phyloP scores from a whole-genome alignment of 2,113 vertebrate species.

The Dicaeum eximium region DNA sequence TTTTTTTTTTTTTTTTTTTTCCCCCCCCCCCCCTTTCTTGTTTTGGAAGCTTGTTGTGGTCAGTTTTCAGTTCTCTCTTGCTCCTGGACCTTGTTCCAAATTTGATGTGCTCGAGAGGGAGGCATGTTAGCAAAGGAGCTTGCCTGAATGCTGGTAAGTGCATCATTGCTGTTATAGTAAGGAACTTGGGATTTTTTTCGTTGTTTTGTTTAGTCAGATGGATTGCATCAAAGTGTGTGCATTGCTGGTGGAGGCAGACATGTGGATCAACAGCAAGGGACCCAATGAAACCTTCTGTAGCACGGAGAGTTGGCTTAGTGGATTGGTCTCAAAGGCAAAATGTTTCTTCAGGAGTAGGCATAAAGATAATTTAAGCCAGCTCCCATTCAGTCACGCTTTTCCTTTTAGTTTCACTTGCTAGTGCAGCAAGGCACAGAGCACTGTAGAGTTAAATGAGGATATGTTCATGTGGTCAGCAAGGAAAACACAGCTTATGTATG shows the following conservation, averaged over 20 bases:
- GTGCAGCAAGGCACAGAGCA: background rate
- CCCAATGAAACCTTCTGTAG: background rate
- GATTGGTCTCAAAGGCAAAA: background rate
- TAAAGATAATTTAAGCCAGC: background rate
- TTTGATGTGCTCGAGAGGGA: slow-evolving; percentile 18
- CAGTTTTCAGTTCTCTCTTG: slow-evolving; percentile 64
- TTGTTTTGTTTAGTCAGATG: slow-evolving; percentile 23
- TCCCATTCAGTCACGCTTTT: background rate
- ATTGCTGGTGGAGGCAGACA: background rate
- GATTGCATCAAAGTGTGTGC: background rate
- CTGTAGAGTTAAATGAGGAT: background rate
- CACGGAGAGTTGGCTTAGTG: background rate
- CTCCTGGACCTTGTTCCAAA: slow-evolving; percentile 57
- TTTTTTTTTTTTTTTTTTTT: background rate
- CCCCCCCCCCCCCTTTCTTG: slow-evolving; percentile 34
- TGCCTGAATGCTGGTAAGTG: slow-evolving; percentile 68
- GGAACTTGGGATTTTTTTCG: background rate
- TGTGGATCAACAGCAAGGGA: slow-evolving; percentile 6
- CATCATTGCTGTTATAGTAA: slow-evolving; percentile 6
- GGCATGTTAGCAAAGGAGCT: slow-evolving; percentile 19
- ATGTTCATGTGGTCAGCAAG: background rate
- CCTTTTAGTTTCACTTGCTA: background rate
- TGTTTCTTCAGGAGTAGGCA: background rate
- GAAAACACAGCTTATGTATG: background rate
- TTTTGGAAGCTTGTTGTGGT: slow-evolving; percentile 67